Percentiles rank a stretch among this genome's conserved stretches.
phyloP scores from a whole-genome alignment of 2,113 vertebrate genomes.

The Anguilla japonica region DNA sequence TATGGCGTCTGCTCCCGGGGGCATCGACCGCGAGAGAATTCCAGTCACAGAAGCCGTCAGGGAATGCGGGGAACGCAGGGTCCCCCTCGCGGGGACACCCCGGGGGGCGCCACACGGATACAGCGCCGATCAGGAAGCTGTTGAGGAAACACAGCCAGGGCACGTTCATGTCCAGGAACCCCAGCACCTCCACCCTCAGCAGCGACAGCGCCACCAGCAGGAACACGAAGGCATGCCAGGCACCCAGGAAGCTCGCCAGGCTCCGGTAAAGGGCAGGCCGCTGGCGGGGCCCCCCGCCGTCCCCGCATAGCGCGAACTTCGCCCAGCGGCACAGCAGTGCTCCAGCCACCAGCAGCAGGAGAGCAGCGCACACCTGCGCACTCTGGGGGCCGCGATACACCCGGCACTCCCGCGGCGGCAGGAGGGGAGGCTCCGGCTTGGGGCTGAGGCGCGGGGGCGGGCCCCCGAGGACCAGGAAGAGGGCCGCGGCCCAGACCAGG shows the following conservation, averaged over 20 bases:
- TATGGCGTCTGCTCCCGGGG: background rate
- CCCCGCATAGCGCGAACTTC: conserved; percentile 5
- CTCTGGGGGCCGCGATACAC: conserved; percentile 62
- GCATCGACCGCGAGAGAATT: conserved; percentile 67
- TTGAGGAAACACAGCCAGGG: conserved; percentile 83
- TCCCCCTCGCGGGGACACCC: conserved; percentile 39
- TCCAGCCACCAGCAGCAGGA: conserved; percentile 54
- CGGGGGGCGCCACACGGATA: conserved; percentile 65
- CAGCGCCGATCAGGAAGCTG: conserved; percentile 75
- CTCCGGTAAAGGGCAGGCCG: conserved; percentile 56
- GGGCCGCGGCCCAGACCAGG: conserved; percentile 62
- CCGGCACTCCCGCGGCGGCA: conserved; percentile 56
- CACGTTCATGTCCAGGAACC: conserved; percentile 78
- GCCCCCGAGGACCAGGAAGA: conserved; percentile 62
- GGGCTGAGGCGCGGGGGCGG: conserved; percentile 42
- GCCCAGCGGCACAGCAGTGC: conserved; percentile 48
- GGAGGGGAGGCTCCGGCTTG: conserved; percentile 22
- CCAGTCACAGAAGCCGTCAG: conserved; percentile 80
- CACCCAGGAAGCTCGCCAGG: conserved; percentile 69
- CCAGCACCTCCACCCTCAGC: conserved; percentile 67
- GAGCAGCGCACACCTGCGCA: conserved; percentile 55
- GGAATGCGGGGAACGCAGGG: conserved; percentile 50
- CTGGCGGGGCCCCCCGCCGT: conserved; percentile 29
- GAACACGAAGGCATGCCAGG: conserved; percentile 73
- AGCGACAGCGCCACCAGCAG: conserved; percentile 64